Base-by-base conservation (phyloP, 2,113 vertebrate species). In the Alosa alosa region DNA sequence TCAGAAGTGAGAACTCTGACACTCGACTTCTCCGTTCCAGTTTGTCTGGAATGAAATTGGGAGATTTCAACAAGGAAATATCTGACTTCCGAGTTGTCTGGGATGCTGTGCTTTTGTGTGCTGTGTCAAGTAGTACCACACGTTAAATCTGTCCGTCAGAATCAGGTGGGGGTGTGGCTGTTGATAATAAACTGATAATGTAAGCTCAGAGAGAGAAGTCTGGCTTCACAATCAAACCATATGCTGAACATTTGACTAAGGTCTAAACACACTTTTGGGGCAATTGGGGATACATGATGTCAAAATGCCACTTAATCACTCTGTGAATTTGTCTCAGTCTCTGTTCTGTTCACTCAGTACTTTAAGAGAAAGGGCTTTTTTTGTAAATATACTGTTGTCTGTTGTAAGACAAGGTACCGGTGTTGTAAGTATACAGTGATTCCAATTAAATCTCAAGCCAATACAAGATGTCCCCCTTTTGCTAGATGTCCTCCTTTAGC, bases 351-450 rank as follows among this genome's bases (percentile, higher is more conserved):
- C 10, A 31, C 31, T 39, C 11, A 39, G 60, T 64, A 49, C 9
- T 49, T 49, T 49, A 78, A 78, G 25, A 39, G 72, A 60, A 13
- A 13, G 72, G 31, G 25, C 31, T 39, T 13, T 78, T 39, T 41
- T 78, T 78, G 72, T 78, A 78, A 39, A 78, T 78, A 36, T 78
- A 39, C 15, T 36, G 72, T 39, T 78, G 72, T 78, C 72, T 78
- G 72, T 78, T 78, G 25, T 78, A 78, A 78, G 72, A 78, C 72
- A 78, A 78, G 10, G 10, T 78, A 39, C 6, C 6, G n/a, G 64
- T 25, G 72, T 78, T 39, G 20, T 60, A 60, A 60, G 18, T 60
- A 60, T 60, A 20, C 4, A 60, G n/a, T 22, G 18, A 60, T 60
- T 18, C 18, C 6, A 60, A 60, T 60, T 60, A 60, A 60, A 60